Base-by-base conservation (phyloP, 2,797 vertebrate genomes). In the Acipenser ruthenus region DNA sequence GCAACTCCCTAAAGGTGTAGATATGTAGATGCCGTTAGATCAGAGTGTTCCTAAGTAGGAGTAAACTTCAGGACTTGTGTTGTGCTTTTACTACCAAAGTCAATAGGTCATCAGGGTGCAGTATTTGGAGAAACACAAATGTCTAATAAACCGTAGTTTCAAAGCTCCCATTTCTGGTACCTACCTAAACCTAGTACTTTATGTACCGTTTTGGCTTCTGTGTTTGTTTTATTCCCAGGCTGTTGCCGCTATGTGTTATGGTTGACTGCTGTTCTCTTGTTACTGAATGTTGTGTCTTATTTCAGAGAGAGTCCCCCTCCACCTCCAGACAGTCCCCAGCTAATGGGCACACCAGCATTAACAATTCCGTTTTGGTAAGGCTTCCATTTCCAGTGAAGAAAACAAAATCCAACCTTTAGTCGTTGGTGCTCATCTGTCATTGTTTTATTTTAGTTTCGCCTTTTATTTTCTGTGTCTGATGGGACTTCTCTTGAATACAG, bases 281-380 rank as follows among this genome's bases (percentile, higher is more conserved):
- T 89, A 92, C 93, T 96, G 91, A 97, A 90, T 82, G 93, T 92
- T 97, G 91, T 98, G 90, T 99, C 93, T 97, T 93, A 95, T 99
- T 98, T 89, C 96, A 99, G 96, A 99, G 93, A 97, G 96, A 97
- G 88, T 98, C 95, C 93, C 96, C 96, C 86, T 93, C 86, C 88
- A 92, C 92, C 88, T 95, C 93, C 93, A 93, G 93, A 85, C 96
- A 96, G 90, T 97, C 96, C 88, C 95, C 96, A 88, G 94, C 95
- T 92, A 99, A 99, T 91, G 96, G 95, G 86, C 93, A 96, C 90
- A 95, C 94, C 95, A 99, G 96, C 94, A 93, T 96, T 94, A 97
- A 95, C 95, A 98, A 96, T 97, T 98, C 96, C 90, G 92, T 99
- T 93, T 95, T 95, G 95, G 96, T 99, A 98, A 99, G 96, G 91